phyloP scores from a whole-genome alignment of 1,140 invertebrate genomes.

The Lutraria rhynchaena region DNA sequence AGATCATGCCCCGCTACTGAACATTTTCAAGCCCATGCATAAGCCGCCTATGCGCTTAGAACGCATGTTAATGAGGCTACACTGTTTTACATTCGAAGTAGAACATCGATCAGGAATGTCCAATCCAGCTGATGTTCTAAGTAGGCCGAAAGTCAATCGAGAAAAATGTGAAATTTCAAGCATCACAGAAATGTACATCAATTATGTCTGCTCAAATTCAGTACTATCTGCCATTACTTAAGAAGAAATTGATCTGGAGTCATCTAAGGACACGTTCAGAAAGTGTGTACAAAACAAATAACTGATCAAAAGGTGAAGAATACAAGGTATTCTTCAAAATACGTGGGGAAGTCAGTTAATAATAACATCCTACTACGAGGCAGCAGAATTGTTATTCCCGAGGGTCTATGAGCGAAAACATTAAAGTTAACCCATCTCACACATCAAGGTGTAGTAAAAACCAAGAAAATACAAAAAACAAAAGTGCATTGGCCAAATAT shows the following conservation, averaged over 20 bases:
- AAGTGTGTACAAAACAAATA: not conserved
- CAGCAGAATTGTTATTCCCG: not conserved
- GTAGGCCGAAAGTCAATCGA: not conserved
- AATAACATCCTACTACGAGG: not conserved
- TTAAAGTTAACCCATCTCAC: too few species aligned
- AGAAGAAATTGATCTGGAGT: constrained; percentile 1
- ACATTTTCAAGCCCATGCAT: constrained; percentile 6
- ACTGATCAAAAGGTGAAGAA: not conserved
- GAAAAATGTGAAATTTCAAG: constrained; percentile 15
- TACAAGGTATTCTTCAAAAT: not conserved
- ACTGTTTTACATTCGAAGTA: not conserved
- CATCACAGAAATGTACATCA: constrained; percentile 4
- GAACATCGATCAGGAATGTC: constrained; percentile 4
- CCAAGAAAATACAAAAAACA: not conserved
- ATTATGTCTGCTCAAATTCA: not conserved
- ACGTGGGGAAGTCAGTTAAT: not conserved
- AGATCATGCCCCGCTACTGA: constrained; percentile 53
- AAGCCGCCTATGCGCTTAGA: not conserved
- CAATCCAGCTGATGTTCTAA: not conserved
- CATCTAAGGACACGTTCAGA: constrained; percentile 19
- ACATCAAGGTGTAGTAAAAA: not conserved
- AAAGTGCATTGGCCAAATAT: not conserved
- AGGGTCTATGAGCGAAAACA: too few species aligned
- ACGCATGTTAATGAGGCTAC: constrained; percentile 11
- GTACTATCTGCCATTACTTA: too few species aligned